These are phyloP conservation scores for Drosophila stalkeri DNA, from an alignment of 2,888 invertebrate species.

Conservation along the genomic window DNA sequence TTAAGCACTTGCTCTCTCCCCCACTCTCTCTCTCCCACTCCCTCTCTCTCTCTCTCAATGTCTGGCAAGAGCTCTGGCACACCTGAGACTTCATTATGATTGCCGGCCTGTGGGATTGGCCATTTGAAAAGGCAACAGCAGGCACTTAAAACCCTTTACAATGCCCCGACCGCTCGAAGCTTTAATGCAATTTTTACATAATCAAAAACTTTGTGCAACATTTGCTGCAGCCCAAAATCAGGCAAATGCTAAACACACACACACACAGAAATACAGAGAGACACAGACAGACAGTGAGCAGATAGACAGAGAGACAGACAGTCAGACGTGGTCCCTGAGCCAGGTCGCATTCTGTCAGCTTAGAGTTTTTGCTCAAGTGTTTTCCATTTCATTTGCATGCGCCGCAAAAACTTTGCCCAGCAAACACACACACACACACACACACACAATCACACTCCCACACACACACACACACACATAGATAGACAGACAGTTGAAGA, in stretches of 20 bases:
- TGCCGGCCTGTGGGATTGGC: constrained; percentile 49
- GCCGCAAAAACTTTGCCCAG: constrained; percentile 66
- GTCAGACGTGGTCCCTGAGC: constrained; percentile 27
- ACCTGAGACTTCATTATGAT: constrained; percentile 62
- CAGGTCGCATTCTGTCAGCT: constrained; percentile 50
- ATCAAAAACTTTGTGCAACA: constrained; percentile 67
- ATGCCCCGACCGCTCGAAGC: constrained; percentile 38
- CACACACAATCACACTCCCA: constrained; percentile 20
- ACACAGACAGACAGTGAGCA: not conserved
- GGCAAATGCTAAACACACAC: constrained; percentile 42
- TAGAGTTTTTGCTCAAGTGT: constrained; percentile 71
- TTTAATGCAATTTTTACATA: constrained; percentile 71
- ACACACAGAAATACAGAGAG: constrained; percentile 2
- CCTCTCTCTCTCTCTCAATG: not conserved
- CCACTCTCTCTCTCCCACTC: not conserved
- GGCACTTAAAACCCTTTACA: constrained; percentile 24
- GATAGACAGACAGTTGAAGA: constrained; percentile 45
- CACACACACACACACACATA: constrained; percentile 18
- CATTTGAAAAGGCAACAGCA: constrained; percentile 45
- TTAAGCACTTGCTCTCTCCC: constrained; percentile 27
- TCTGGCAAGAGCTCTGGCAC: constrained; percentile 35
- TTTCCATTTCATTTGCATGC: constrained; percentile 80
- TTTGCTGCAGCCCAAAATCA: constrained; percentile 57
- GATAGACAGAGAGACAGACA: constrained; percentile 6
- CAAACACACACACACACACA: constrained; percentile 46